These are phyloP conservation scores for Gorsachius magnificus DNA, from an alignment of 2,797 vertebrate genomes.

Conservation along the genomic window DNA sequence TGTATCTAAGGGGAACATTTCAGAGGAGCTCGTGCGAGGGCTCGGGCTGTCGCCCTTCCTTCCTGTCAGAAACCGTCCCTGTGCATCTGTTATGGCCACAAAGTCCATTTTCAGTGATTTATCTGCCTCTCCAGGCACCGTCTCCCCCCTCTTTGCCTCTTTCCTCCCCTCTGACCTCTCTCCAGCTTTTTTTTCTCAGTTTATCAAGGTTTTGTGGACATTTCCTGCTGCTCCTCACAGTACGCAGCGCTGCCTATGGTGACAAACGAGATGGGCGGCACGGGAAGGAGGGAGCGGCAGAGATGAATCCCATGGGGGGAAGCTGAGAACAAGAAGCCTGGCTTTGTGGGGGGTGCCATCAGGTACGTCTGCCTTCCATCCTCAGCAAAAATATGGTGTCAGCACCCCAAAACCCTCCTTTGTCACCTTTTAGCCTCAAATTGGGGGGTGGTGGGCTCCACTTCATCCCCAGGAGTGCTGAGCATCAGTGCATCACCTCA, in stretches of 20 bases:
- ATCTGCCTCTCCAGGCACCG: neutral
- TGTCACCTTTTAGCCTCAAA: neutral
- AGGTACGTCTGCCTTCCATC: neutral
- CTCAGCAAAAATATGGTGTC: neutral
- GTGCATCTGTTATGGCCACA: accelerated
- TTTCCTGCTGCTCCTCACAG: neutral
- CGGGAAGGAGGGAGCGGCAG: neutral
- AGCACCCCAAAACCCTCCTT: neutral
- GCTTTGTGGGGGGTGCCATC: neutral
- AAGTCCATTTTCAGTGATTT: neutral
- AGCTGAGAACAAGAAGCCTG: neutral
- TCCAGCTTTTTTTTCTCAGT: neutral
- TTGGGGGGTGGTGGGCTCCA: accelerated
- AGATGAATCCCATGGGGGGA: neutral
- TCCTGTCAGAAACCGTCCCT: accelerated
- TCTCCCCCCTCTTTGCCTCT: neutral
- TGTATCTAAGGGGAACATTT: neutral
- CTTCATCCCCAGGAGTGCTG: neutral
- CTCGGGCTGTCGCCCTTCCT: neutral
- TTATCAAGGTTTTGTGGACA: neutral
- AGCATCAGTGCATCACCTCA: too few species aligned
- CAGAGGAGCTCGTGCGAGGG: accelerated
- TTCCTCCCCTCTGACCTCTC: neutral
- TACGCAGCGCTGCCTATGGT: accelerated
- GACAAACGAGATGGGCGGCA: neutral